Percentiles rank a stretch among this genome's conserved stretches.
These are phyloP conservation scores for Xiphophorus birchmanni DNA, from an alignment of 2,797 vertebrate genomes.

Conservation along the genomic window DNA sequence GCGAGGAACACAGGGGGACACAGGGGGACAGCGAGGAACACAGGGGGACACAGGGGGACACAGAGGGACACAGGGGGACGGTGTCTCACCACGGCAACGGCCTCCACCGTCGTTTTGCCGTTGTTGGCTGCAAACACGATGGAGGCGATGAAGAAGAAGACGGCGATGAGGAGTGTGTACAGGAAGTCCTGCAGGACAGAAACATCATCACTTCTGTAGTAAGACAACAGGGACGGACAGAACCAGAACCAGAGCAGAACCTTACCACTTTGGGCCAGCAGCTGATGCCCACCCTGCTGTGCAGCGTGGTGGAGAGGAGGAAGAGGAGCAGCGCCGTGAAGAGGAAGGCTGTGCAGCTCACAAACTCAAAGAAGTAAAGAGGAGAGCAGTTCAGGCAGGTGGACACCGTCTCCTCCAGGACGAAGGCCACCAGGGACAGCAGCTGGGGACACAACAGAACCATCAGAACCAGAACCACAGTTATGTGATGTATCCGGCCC, in stretches of 20 bases:
- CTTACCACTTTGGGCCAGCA: constrained; percentile 81
- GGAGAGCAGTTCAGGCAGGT: constrained; percentile 77
- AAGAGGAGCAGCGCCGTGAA: constrained; percentile 84
- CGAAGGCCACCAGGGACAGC: constrained; percentile 87
- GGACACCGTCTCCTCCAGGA: constrained; percentile 87
- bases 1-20: too few relatives aligned
- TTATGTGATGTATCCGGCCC: too few relatives aligned
- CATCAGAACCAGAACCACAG: too few relatives aligned
- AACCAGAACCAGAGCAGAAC: background rate
- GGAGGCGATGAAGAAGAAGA: constrained; percentile 80
- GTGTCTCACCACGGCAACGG: constrained; percentile 75
- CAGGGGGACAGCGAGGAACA: too few relatives aligned
- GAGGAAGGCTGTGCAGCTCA: constrained; percentile 89
- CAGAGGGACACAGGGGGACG: too few relatives aligned
- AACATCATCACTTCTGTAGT: background rate
- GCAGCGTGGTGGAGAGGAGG: constrained; percentile 78
- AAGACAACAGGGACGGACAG: too few relatives aligned
- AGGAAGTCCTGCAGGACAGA: constrained; percentile 78
- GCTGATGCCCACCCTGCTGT: constrained; percentile 65
- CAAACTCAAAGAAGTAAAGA: constrained; percentile 93
- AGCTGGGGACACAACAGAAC: constrained; percentile 65
- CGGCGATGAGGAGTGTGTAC: constrained; percentile 50
- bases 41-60: too few relatives aligned
- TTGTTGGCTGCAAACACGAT: constrained; percentile 68
- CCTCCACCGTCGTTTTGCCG: constrained; percentile 60